A percentile compares a stretch with the other conserved stretches of the same genome.
Conservation (phyloP, 2,797 vertebrate species). For the Lepilemur ruficaudatus region DNA sequence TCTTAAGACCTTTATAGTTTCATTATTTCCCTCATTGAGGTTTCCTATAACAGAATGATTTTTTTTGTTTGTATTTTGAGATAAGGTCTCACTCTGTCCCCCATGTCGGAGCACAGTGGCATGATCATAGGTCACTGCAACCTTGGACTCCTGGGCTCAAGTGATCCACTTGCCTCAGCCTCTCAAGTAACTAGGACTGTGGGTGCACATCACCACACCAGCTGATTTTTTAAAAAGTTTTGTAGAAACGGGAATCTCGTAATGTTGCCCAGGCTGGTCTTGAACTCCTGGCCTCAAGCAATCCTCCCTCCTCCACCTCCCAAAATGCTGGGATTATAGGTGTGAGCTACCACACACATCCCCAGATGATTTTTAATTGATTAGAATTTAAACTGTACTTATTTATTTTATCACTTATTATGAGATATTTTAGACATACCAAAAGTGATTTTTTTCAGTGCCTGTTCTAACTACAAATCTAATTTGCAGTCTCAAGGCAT, state of each 20-base stretch:
- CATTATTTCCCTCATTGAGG: neutral
- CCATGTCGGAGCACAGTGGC: neutral
- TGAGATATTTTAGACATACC: neutral
- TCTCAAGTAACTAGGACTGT: neutral
- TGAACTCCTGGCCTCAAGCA: neutral
- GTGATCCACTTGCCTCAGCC: neutral
- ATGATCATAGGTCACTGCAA: neutral
- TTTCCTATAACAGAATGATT: neutral
- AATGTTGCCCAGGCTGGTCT: neutral
- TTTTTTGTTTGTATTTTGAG: neutral
- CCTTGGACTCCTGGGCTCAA: neutral
- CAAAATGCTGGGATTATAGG: neutral
- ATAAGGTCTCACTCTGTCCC: neutral
- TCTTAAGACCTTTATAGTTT: constrained; percentile 1
- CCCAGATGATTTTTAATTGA: neutral
- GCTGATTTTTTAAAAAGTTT: neutral
- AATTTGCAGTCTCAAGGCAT: neutral
- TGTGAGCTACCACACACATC: neutral
- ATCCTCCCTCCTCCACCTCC: neutral
- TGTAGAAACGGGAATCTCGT: neutral
- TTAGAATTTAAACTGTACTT: neutral
- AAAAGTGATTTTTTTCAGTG: neutral
- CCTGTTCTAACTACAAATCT: neutral
- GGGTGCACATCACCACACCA: neutral
- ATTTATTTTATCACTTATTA: neutral